Evolutionary conservation across 2,113 vertebrate genomes (phyloP).

Genomic region (Zootoca vivipara): DNA sequence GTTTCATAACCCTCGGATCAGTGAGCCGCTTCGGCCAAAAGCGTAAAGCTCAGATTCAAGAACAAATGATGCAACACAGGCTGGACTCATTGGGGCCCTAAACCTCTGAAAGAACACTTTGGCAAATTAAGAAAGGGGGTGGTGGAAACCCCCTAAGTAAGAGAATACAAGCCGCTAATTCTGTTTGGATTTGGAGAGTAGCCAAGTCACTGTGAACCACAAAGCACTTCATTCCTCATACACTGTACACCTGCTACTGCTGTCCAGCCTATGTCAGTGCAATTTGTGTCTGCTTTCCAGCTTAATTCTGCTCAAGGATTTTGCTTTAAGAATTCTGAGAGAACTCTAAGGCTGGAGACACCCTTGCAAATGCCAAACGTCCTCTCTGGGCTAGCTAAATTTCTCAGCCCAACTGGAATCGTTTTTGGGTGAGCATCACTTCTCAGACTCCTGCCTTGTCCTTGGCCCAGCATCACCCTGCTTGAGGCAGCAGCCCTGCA

Average conservation of each 20-base stretch:
- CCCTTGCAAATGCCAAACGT: not conserved
- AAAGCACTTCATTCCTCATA: not conserved
- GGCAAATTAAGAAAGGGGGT: not conserved
- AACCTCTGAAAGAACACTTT: not conserved
- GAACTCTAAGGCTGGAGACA: not conserved
- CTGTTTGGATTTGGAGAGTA: not conserved
- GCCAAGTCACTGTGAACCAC: not conserved
- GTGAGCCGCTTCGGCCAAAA: not conserved
- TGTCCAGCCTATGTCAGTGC: not conserved
- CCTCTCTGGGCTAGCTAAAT: not conserved
- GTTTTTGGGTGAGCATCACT: not conserved
- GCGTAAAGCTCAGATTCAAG: not conserved
- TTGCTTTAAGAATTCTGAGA: not conserved
- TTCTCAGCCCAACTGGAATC: not conserved
- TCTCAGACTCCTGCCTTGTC: not conserved
- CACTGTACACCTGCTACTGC: not conserved
- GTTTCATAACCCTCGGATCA: slow-evolving; percentile 2
- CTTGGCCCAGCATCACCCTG: not conserved
- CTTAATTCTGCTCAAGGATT: not conserved
- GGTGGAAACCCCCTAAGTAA: not conserved
- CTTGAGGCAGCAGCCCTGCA: not conserved
- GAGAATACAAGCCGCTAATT: not conserved
- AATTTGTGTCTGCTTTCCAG: not conserved
- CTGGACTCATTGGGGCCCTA: not conserved
- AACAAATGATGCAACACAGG: not conserved